Evolutionary conservation across 2,113 vertebrate genomes (phyloP), one percentile per base, ranked within the genome.

Genomic region (Podarcis cretensis): DNA sequence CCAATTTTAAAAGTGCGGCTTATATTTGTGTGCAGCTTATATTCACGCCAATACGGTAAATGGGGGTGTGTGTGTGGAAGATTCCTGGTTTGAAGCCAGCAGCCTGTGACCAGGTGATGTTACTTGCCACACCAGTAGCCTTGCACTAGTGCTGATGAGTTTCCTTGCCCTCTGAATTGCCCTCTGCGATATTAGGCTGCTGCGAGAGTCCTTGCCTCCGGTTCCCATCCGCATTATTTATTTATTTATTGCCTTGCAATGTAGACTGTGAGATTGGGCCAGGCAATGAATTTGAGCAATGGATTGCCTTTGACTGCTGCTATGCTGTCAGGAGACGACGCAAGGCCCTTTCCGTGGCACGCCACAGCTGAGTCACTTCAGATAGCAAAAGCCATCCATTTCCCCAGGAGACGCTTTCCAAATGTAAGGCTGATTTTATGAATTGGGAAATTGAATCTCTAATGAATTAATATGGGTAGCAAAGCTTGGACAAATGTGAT

Each of bases 341-440:
- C 10, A 35, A 20, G 13, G 5, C 40, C 57, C 32, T 37, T 83
- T 54, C 83, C 65, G 68, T 89, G 4, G 40, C 23, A 23, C 65
- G 73, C 79, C 43, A 9, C 23, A 4, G 13, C 30, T 66, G 73
- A 32, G 57, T 74, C 78, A 3, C 40, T 85, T 90, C 85, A 63
- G 9, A 81, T 83, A 37, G n/a, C 23, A 74, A 68, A 37, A 57
- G 16, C 1, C 76, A 54, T 74, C 54, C 57, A 13, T 81, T 89
- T 85, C 71, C 59, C 74, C 69, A 40, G 37, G 89, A 54, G 12
- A 14, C 0, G 18, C 23, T 25, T 57, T 79, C 80, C 79, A 68
- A 85, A 14, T 43, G 30, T 16, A 84, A n/a, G 43, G n/a, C 82
- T 84, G 37, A 27, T 48, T 89, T 92, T 84, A 75, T 89, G 89